These are phyloP conservation scores for Catalaphyllia jardinei DNA, from an alignment of 64 coral and sea anemone species.

Conservation along the genomic window DNA sequence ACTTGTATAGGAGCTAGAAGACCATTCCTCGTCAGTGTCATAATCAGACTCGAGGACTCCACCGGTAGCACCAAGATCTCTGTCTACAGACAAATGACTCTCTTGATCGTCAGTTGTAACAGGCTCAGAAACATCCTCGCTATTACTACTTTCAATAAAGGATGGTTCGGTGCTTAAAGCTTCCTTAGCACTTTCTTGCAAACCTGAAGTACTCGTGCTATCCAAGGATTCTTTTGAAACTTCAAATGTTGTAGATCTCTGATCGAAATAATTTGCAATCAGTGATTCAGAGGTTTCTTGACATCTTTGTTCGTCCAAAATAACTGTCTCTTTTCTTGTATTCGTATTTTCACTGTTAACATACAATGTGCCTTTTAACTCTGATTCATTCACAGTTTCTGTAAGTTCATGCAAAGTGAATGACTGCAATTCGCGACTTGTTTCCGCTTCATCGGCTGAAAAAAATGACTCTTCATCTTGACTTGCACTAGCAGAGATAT, in stretches of 20 bases:
- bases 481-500: slow-evolving; percentile 6
- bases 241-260: slow-evolving; percentile 4
- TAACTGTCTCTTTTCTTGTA: not conserved
- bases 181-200: not conserved
- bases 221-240: not conserved
- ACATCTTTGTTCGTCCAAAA: not conserved
- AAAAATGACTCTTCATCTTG: slow-evolving; percentile 39
- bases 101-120: not conserved
- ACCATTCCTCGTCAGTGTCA: slow-evolving; percentile 39
- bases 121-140: not conserved
- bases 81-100: not conserved
- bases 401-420: not conserved
- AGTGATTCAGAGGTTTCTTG: not conserved
- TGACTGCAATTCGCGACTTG: not conserved
- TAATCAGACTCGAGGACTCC: not conserved
- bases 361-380: not conserved
- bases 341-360: not conserved
- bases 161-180: not conserved
- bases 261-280: not conserved
- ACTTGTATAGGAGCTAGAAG: slow-evolving; percentile 42
- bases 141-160: not conserved
- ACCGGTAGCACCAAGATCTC: not conserved
- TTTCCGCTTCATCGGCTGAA: slow-evolving; percentile 26
- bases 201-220: not conserved
- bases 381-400: not conserved